Base-by-base conservation (phyloP, 2,888 invertebrate genomes). In the Epsilonema sp. region DNA sequence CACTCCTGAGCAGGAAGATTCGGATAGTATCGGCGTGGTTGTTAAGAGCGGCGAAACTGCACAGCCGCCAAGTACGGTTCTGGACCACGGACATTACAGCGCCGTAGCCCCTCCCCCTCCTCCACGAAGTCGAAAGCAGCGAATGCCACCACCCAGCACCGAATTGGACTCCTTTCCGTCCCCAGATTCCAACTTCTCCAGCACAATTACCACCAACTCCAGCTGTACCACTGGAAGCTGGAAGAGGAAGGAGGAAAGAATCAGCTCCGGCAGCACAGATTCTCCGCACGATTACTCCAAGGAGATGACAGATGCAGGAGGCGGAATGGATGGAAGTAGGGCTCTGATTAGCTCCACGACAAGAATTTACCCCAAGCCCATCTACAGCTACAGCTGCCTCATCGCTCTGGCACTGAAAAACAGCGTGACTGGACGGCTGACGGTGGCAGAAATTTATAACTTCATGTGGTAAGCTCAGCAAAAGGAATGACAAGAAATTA, bases 371-470 rank as follows among this genome's bases (percentile, higher is more conserved):
- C 90, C 90, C 0, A 94, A 94, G 68, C 94, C 94, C 3, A 84
- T 86, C 2, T 94, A 90, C 69, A 92, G 92, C 16, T 94, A 94
- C 67, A 89, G 89, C 49, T 94, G 92, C 70, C 75, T 94, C 54
- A 94, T 94, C 64, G 92, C 92, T 1, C 82, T 94, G 82, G 90
- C 94, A 3, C 71, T 94, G 52, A 92, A 92, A 69, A 94, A 94
- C 67, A 89, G 90, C 52, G 76, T 80, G 58, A 82, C 82, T 47
- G 92, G 92, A 47, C 84, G 86, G 59, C 70, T 94, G 59, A 92
- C 92, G 2, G 94, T 94, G 31, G 89, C 89, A 13, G 94, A 94
- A 72, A 94, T 94, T 58, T 94, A 94, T 69, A 87, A 84, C 66
- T 94, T 94, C 65, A 90, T 94, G 82, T 92, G 87, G 82, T 84